These are phyloP conservation scores for Trinectes maculatus DNA, from an alignment of 2,113 vertebrate genomes.

Conservation along the genomic window DNA sequence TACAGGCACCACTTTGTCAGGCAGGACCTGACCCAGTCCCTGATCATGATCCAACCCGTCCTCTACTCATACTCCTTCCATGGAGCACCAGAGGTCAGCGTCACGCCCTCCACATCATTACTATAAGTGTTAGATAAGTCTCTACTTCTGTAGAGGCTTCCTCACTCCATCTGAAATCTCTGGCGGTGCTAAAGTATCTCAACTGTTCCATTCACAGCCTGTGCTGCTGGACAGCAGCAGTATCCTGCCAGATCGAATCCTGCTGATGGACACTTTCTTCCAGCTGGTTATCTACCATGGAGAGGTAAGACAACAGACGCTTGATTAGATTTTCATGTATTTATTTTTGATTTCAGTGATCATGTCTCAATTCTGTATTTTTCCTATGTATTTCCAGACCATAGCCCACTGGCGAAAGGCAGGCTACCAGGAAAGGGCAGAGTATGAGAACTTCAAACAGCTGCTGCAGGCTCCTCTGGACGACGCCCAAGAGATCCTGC, in stretches of 20 bases:
- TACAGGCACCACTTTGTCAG: slow-evolving; percentile 96
- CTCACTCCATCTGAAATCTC: background rate
- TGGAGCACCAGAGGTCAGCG: slow-evolving; percentile 94
- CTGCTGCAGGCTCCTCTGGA: slow-evolving; percentile 94
- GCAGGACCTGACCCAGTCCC: slow-evolving; percentile 96
- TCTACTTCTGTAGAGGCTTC: background rate
- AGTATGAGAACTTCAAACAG: slow-evolving; percentile 98
- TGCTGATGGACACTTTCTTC: slow-evolving; percentile 99
- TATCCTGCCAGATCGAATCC: slow-evolving; percentile 93
- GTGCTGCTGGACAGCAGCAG: slow-evolving; percentile 98
- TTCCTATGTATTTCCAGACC: slow-evolving; percentile 78
- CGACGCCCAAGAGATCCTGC: slow-evolving; percentile 95
- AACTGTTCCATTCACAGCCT: slow-evolving; percentile 78
- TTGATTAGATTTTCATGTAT: background rate
- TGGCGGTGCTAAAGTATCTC: background rate
- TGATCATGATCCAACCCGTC: slow-evolving; percentile 98
- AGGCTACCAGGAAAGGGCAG: slow-evolving; percentile 95
- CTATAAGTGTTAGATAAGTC: background rate
- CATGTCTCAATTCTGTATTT: background rate
- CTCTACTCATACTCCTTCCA: slow-evolving; percentile 97
- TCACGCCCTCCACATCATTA: slow-evolving; percentile 15
- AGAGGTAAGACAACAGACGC: slow-evolving; percentile 83
- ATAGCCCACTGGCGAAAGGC: slow-evolving; percentile 97
- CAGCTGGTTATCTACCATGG: slow-evolving; percentile 98
- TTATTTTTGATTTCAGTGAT: background rate